phyloP scores from a whole-genome alignment of 2,888 invertebrate species.

The Lasioglossum morio region DNA sequence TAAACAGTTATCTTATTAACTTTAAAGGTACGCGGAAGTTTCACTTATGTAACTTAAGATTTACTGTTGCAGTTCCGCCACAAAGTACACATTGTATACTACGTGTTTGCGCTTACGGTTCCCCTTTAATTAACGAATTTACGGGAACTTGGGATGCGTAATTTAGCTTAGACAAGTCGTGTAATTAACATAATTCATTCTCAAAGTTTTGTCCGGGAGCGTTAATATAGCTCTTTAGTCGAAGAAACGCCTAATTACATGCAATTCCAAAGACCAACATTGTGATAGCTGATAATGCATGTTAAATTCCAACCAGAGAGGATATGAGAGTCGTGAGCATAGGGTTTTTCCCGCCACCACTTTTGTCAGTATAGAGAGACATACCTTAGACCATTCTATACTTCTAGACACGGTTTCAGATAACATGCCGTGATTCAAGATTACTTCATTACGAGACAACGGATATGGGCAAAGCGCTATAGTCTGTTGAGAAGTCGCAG shows the following conservation, averaged over 20 bases:
- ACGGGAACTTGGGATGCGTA: constrained; percentile 50
- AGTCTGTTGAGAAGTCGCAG: no score
- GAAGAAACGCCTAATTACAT: not conserved
- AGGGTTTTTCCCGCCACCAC: no score
- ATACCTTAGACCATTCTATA: no score
- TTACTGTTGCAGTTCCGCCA: constrained; percentile 45
- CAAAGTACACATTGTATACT: constrained; percentile 34
- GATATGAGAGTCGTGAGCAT: no score
- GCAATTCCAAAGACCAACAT: not conserved
- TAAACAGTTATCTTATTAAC: constrained; percentile 32
- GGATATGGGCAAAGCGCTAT: no score
- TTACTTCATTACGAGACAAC: no score
- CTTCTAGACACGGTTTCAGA: no score
- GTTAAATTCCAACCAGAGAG: not conserved
- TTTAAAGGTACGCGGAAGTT: constrained; percentile 45
- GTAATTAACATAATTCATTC: constrained; percentile 60
- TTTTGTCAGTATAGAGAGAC: no score
- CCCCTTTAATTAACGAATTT: constrained; percentile 62
- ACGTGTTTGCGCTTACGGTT: constrained; percentile 51
- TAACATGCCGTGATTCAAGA: no score
- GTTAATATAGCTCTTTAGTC: not conserved
- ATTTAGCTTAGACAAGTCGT: constrained; percentile 50
- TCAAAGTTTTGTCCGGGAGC: constrained; percentile 27
- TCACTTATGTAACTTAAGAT: constrained; percentile 58
- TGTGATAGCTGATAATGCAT: not conserved